Percentiles rank a stretch among this genome's conserved stretches.
phyloP scores from a whole-genome alignment of 2,113 vertebrate genomes.

The Falco punctatus region DNA sequence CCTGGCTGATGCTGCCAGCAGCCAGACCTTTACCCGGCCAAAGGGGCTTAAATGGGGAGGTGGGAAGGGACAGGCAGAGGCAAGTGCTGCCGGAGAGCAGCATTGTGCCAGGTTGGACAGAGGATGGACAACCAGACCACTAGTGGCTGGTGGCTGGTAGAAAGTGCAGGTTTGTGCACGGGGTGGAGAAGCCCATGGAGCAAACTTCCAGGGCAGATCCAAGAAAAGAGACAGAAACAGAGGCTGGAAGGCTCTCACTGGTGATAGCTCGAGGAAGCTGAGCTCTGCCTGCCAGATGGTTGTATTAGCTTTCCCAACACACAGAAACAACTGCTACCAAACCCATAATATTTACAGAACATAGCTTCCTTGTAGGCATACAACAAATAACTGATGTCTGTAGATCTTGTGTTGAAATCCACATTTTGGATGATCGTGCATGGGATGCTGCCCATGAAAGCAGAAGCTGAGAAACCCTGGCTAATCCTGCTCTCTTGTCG shows the following conservation, averaged over 20 bases:
- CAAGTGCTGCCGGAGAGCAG: background rate
- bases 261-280: fast-evolving
- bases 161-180: background rate
- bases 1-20: background rate
- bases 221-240: background rate
- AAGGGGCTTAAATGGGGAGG: too few species aligned
- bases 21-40: background rate
- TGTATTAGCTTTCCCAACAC: background rate
- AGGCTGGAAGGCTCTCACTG: background rate
- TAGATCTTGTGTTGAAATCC: background rate
- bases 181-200: background rate
- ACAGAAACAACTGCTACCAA: background rate
- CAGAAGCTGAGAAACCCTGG: background rate
- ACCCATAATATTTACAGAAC: background rate
- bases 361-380: background rate
- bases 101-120: background rate
- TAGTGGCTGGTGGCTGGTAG: background rate
- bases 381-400: background rate
- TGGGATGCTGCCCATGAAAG: background rate
- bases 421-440: background rate
- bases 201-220: background rate
- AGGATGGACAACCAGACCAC: background rate
- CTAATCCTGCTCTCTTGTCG: background rate
- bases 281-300: background rate
- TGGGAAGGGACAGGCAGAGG: background rate